Evolutionary conservation across 30 jellyfish, hydroid and myxozoan species (phyloP), one percentile per base, ranked within the genome.

Genomic region (Aurelia aurita complex sp. Pacific): DNA sequence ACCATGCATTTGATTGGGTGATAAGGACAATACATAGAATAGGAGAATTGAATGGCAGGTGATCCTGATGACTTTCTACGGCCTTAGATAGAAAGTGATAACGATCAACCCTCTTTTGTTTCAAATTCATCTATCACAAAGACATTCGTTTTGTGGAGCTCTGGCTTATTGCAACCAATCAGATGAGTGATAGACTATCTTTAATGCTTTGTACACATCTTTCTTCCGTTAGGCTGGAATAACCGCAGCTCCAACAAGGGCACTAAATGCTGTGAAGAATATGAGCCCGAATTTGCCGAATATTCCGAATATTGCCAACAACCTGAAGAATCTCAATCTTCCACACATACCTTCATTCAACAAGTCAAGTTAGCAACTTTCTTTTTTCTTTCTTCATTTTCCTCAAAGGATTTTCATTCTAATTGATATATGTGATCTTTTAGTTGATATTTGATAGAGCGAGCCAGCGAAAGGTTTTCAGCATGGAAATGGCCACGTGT

Each of bases 251-350:
- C 94, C 98, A 10, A 94, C 98, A 38, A 90, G 93, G 73, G 98
- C 98, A 5, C 64, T 94, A 52, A 94, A 89, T 86, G 98, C 97
- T 50, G 96, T 94, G 33, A 94, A 94, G 85, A 94, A 88, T 64
- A 88, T 94, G 84, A 88, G 98, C 79, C 98, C 98, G 42, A 92
- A 92, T 72, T 77, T 92, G 65, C 96, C 97, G 55, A 90, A 85
- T 34, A 65, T 90, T 13, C 96, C 98, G 54, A 85, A 85, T 54
- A 74, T 85, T 74, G 91, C 91, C 34, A 91, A 79, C 79, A 94
- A 94, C 74, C 87, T 92, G 51, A 90, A 81, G 60, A 92, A 92
- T 65, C 75, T 91, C 79, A 86, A 80, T 68, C 92, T 94, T 17
- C 96, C 98, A 3, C 87, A 89, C 83, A 85, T 94, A 10, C 90